Evolutionary conservation across 2,888 invertebrate species (phyloP), one percentile per base, ranked within the genome.

Genomic region (Diploptera punctata): DNA sequence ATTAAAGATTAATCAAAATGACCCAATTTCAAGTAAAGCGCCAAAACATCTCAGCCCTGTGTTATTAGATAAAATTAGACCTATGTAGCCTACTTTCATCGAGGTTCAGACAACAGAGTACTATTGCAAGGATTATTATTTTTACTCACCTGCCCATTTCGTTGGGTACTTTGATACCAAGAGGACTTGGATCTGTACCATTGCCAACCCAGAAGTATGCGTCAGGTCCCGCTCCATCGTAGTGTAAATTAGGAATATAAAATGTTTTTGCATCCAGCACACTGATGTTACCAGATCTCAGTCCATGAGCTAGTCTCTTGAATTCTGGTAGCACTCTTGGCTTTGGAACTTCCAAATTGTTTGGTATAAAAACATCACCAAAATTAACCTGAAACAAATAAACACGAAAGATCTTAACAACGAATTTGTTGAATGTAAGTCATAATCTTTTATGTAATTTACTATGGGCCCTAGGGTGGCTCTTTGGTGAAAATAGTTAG

Each of bases 191-290:
- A 77, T 93, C 92, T 0, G 90, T 85, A 3, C 95, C 96, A 78
- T 91, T 95, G 18, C 97, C 96, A n/a, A 95, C 95, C 93, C 94
- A 95, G 83, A 97, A 97, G 83, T 94, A 96, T 0, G 96, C 95
- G 81, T 96, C 96, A 0, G 95, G 95, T 0, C 95, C 96, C 1
- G 91, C 93, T 33, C 96, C 96, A 79, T 97, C 96, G 80, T 96
- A 97, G 80, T 95, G 95, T 77, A 97, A 84, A 84, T 96, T 95
- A 7, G 96, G 95, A 76, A 97, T 95, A 83, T 93, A 93, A 83
- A 97, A 92, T 0, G 97, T 96, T 83, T 94, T 94, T 44, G 95
- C 94, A 82, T 97, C 96, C 71, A 97, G 83, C 16, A 97, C 93
- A 80, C 93, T 95, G 78, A 97, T 93, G 84, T 95, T 95, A 77